Conservation (phyloP, 2,113 vertebrate genomes). For the Procavia capensis region DNA sequence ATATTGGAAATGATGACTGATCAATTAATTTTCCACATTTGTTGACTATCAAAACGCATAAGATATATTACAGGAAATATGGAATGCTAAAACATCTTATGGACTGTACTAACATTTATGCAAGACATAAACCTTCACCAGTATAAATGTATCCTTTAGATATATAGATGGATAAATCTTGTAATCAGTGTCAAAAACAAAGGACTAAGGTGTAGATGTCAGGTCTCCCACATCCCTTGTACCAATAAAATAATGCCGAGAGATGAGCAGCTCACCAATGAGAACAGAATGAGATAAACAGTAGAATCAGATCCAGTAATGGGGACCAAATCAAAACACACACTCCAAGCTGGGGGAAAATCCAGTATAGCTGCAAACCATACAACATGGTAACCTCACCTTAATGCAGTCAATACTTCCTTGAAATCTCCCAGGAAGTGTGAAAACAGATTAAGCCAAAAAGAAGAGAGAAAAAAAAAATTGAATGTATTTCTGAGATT, state of each 20-base stretch:
- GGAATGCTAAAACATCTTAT: not conserved
- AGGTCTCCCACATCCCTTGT: not conserved
- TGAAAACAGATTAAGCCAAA: constrained; percentile 37
- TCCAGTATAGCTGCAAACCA: not conserved
- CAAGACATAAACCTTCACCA: not conserved
- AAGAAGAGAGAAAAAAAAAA: not conserved
- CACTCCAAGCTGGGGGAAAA: constrained; percentile 17
- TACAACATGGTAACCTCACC: not conserved
- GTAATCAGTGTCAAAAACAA: constrained; percentile 6
- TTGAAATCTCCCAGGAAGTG: not conserved
- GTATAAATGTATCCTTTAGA: not conserved
- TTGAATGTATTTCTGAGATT: not conserved
- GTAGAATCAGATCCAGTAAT: not conserved
- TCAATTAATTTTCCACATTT: constrained; percentile 39
- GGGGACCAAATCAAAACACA: constrained; percentile 33
- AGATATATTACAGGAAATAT: not conserved
- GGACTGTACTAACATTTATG: not conserved
- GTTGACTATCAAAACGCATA: not conserved
- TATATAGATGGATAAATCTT: not conserved
- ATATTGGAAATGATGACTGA: not conserved
- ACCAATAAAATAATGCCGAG: not conserved
- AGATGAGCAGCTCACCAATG: not conserved
- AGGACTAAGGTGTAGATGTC: not conserved
- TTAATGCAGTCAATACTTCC: constrained; percentile 22
- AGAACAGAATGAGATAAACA: not conserved